Conservation (phyloP, 2,888 invertebrate genomes). For the Hirtodrosophila confusa region DNA sequence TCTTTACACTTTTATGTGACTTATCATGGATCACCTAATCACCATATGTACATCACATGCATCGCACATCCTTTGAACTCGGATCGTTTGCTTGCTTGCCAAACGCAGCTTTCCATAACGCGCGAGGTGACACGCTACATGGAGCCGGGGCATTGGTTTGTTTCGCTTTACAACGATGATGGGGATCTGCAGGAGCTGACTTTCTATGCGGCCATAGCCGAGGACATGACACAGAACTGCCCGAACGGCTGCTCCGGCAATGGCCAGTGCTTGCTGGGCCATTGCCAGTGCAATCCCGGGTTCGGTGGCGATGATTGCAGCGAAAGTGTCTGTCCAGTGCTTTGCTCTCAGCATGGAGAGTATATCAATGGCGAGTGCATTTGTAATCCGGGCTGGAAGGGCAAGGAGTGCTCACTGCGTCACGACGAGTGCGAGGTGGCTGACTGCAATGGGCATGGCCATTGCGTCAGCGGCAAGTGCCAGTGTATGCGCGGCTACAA, state of each 20-base stretch:
- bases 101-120: conserved; percentile 89
- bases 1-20: conserved; percentile 53
- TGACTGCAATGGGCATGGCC: conserved; percentile 98
- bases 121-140: conserved; percentile 97
- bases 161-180: conserved; percentile 97
- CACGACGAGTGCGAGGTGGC: conserved; percentile 98
- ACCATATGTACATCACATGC: conserved; percentile 5
- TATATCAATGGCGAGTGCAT: conserved; percentile 98
- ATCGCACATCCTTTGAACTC: neutral
- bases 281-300: conserved; percentile 98
- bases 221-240: conserved; percentile 97
- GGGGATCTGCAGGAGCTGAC: conserved; percentile 94
- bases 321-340: conserved; percentile 98
- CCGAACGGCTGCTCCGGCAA: conserved; percentile 98
- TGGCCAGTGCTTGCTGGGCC: conserved; percentile 97
- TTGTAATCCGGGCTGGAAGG: conserved; percentile 99
- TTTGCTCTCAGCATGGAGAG: conserved; percentile 98
- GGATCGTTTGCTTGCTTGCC: conserved; percentile 14
- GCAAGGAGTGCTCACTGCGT: conserved; percentile 96
- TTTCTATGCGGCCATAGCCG: conserved; percentile 92
- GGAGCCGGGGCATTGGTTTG: conserved; percentile 98
- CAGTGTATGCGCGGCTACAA: conserved; percentile 97
- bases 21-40: conserved; percentile 41
- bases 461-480: conserved; percentile 97
- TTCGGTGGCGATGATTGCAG: conserved; percentile 98